Base-by-base conservation (phyloP, 2,888 invertebrate species). In the Orchesella flavescens region DNA sequence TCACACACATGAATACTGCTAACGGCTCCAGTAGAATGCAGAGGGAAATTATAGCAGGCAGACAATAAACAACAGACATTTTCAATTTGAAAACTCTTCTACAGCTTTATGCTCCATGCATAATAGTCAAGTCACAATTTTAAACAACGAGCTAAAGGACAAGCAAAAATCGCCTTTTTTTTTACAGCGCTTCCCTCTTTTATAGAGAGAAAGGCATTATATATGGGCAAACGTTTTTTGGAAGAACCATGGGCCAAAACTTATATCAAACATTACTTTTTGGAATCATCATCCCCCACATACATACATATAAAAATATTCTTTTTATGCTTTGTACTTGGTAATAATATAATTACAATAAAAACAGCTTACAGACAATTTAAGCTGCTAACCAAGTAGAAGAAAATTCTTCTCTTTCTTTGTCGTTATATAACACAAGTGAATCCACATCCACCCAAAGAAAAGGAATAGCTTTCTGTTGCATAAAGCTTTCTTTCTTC, bases 11-110 rank as follows among this genome's bases (percentile, higher is more conserved):
- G 57, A 63, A 61, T 43, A 23, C 44, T 61, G 4, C 21, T 61
- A 73, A 74, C 63, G 74, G 63, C 74, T 74, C 74, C 74, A 74
- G 57, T 53, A 53, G 59, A 73, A 46, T 15, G n/a, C 61, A 19
- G n/a, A 73, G 66, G 24, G 63, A 17, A 53, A 74, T 59, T 24
- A 73, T 46, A 61, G 44, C 19, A 73, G 19, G 44, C 44, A 44
- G 24, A 44, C 53, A 69, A 46, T 10, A 63, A n/a, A 74, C 5
- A 66, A 65, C 59, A 53, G 53, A 53, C 24, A 23, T 65, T 69
- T 77, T 77, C 68, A 66, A 68, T 77, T 53, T 77, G 44, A 68
- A 77, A 21, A 59, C 55, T 34, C 34, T 34, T n/a, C n/a, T 68
- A 44, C 15, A 57, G 57, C 19, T 43, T 59, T 77, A 34, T 34